Evolutionary conservation across 2,888 invertebrate species (phyloP).

Genomic region (Euzophera pinguis): DNA sequence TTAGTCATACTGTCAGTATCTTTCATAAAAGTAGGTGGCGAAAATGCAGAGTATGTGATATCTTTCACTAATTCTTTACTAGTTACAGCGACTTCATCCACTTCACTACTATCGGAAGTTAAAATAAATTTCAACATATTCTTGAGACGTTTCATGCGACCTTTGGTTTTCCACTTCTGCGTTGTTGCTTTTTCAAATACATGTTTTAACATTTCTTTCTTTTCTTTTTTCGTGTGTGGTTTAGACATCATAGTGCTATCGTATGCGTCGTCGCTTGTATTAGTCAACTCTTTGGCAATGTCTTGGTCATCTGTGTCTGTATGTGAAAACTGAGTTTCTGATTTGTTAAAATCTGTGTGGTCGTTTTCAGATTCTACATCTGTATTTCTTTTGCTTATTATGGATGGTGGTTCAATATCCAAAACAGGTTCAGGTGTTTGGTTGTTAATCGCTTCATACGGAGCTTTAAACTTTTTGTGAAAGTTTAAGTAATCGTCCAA

Average conservation of each 20-base stretch:
- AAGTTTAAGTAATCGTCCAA: too few relatives aligned
- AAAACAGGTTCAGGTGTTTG: too few relatives aligned
- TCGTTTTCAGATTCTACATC: slow-evolving; percentile 2
- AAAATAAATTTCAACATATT: slow-evolving; percentile 48
- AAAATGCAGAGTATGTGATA: slow-evolving; percentile 38
- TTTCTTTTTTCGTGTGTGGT: slow-evolving; percentile 35
- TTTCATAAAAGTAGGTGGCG: slow-evolving; percentile 36
- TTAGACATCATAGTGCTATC: slow-evolving; percentile 24
- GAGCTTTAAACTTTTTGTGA: too few relatives aligned
- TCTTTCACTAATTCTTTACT: slow-evolving; percentile 39
- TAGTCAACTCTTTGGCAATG: slow-evolving; percentile 18
- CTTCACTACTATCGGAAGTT: slow-evolving; percentile 48
- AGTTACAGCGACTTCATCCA: slow-evolving; percentile 30
- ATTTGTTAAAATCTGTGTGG: slow-evolving; percentile 1
- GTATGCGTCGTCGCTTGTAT: slow-evolving; percentile 21
- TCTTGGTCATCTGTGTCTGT: slow-evolving; percentile 29
- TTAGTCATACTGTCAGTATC: slow-evolving; percentile 48
- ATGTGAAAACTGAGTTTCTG: slow-evolving; percentile 18
- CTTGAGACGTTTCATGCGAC: slow-evolving; percentile 35
- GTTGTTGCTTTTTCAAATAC: slow-evolving; percentile 43
- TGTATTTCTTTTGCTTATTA: not conserved
- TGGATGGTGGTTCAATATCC: not conserved
- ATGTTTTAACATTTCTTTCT: slow-evolving; percentile 46
- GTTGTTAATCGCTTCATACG: too few relatives aligned
- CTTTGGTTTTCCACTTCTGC: slow-evolving; percentile 37